Base-by-base conservation (phyloP, 2,888 invertebrate species). In the Palloptera scutellata region DNA sequence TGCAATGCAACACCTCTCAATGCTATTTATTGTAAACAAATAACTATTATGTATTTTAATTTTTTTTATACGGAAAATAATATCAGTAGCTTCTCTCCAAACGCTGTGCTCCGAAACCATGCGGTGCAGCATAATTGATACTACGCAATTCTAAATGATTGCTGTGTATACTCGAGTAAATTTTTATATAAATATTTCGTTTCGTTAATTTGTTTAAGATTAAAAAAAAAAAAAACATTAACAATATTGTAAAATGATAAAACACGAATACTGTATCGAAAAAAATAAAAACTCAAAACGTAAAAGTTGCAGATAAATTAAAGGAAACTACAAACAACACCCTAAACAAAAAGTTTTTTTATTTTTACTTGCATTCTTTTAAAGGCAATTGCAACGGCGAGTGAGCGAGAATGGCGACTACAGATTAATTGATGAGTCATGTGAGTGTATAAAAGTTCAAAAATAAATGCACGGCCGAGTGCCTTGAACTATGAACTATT, bases 1-100 rank as follows among this genome's bases (percentile, higher is more conserved):
- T 60, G 48, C 45, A 61, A 45, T 60, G 10, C 53, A 55, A 45
- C 51, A 57, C 45, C 41, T 12, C 41, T 30, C 43, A 62, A 61
- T 51, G 53, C 63, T 66, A 57, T 68, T 66, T 66, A 70, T 63
- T 64, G 55, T 66, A 70, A 30, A 70, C 61, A 57, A 64, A 58
- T 54, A 66, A 52, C 61, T 57, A 70, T 68, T 68, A 65, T 67
- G 68, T 70, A 62, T 68, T 65, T 67, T 54, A 64, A 62, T 66
- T 63, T 41, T 66, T 64, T 68, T 64, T 70, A 55, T 70, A 68
- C 55, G 59, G 64, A 59, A 30, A 30, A 30, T 30, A 30, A 55
- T 57, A 11, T 62, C 17, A 58, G 58, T 59, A 40, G 40, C 59
- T 64, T 58, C 64, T 64, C 58, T 20, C 58, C 12, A 63, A 54